Evolutionary conservation across 2,797 vertebrate species (phyloP), one percentile per base, ranked within the genome.

Genomic region (Pipistrellus kuhlii): DNA sequence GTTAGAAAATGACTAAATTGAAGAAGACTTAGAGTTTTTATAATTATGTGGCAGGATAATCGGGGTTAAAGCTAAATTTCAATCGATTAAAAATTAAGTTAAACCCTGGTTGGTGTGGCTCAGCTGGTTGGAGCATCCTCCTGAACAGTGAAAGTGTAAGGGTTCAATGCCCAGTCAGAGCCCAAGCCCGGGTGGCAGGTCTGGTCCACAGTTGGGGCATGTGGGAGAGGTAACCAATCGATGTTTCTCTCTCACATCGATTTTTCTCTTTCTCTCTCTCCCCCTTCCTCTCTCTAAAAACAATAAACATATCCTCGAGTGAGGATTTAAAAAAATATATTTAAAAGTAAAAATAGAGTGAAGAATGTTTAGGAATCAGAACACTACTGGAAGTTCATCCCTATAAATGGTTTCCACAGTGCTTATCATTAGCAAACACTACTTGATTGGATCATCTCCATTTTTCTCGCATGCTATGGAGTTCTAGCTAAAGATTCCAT

Each of bases 1-100:
- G 62, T 73, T 35, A 91, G 14, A 85, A 92, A 83, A 80, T 46
- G 6, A 69, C 69, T 73, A 89, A 41, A 81, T 1, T 53, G 23
- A 81, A 35, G 27, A 86, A n/a, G 27, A 46, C 13, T 68, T 51
- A 38, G 17, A 90, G 41, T 35, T 57, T 81, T 10, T 17, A 0
- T n/a, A 68, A 89, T 80, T 88, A 68, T 73, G 23, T 20, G 17
- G 14, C 5, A 87, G 18, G 1, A 80, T 20, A 69, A 59, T 25
- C 62, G 8, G 2, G 12, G 27, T 53, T 51, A 78, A 91, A 87
- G 35, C 3, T 10, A 90, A 48, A 77, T 9, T 72, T n/a, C 48
- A 55, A n/a, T 2, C 17, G 18, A 48, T 41, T 62, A 41, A 57
- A 86, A 78, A 15, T 32, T 35, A 91, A 81, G 38, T 27, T 64